Evolutionary conservation across 2,888 invertebrate species (phyloP), one percentile per base, ranked within the genome.

Genomic region (Protonemura montana): DNA sequence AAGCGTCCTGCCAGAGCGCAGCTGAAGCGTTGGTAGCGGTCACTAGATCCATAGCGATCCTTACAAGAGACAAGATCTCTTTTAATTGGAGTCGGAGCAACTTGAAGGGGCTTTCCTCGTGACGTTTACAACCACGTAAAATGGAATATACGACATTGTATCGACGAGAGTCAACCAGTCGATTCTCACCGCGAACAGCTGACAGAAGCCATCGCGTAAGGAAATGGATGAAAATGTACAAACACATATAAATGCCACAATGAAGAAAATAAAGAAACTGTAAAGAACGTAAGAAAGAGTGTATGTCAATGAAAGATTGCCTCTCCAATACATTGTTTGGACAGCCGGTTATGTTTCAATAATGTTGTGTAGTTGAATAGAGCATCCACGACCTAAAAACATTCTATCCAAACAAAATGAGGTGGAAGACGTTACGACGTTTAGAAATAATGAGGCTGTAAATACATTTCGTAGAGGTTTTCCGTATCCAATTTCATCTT

Each of bases 81-180:
- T 84, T 84, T 84, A 84, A 84, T 84, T 84, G 84, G 84, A 84
- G 76, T 59, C 59, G 16, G 59, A 84, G 27, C 76, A 29, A 28
- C 84, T 84, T 28, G 27, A 76, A 84, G 84, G 76, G 84, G 59
- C 29, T 84, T 80, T 30, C 25, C n/a, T 13, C 0, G 16, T 59
- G 84, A 84, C 84, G 76, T 84, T 84, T 84, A 84, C 84, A 76
- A 28, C 84, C 76, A 59, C 84, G 84, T 76, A 84, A 76, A 84
- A 76, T 27, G 84, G 27, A n/a, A 82, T 84, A 84, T 84, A 76
- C 84, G 84, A 84, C 29, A 83, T 83, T 25, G 83, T 27, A 76
- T 29, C 59, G 3, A 25, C 81, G 81, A 26, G 16, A 29, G 42
- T 83, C 30, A 25, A 42, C 41, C 25, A 2, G 16, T 59, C 30